Evolutionary conservation across 2,113 vertebrate species (phyloP), one percentile per base, ranked within the genome.

Genomic region (Taurulus bubalis): DNA sequence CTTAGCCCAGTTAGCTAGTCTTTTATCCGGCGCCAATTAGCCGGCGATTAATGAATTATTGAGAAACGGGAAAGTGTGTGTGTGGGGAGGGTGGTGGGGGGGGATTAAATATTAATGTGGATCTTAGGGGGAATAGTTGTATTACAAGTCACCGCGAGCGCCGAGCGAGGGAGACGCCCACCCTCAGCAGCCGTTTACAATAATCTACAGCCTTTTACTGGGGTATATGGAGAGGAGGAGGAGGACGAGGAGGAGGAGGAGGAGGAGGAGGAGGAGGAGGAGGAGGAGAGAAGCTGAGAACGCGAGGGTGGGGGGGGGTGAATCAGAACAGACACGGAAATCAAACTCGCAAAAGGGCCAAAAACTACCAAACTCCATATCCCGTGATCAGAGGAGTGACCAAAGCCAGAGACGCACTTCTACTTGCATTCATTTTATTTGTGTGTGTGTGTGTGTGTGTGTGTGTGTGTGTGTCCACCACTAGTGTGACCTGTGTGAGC

Each of bases 31-130:
- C 76, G 76, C 93, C 94, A 95, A 95, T 95, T 95, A 95, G 92
- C 90, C 67, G 55, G 79, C 88, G 89, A 93, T 95, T 94, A 95
- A 95, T 95, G 93, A 95, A 95, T 95, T 93, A 95, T 95, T 94
- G 92, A 93, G 87, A 91, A 93, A 91, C 78, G 75, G 85, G 90
- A 85, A 88, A 85, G 47, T 42, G 40, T 42, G 40, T 38, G 36
- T 38, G 36, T 9, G 47, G 47, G 18, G 45, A 34, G 34, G 40
- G 40, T 3, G 40, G 11, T 3, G 6, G 45, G 81, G 51, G 22
- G 90, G 87, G 87, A 91, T 95, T 93, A 87, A 92, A 93, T 87
- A 90, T 94, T 94, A 93, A 95, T 94, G 90, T 80, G 91, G 91
- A 88, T 93, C 90, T 92, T 92, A 90, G 92, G 91, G 87, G 79